These are phyloP conservation scores for Anastrepha obliqua DNA, from an alignment of 1,140 invertebrate species.

Conservation along the genomic window DNA sequence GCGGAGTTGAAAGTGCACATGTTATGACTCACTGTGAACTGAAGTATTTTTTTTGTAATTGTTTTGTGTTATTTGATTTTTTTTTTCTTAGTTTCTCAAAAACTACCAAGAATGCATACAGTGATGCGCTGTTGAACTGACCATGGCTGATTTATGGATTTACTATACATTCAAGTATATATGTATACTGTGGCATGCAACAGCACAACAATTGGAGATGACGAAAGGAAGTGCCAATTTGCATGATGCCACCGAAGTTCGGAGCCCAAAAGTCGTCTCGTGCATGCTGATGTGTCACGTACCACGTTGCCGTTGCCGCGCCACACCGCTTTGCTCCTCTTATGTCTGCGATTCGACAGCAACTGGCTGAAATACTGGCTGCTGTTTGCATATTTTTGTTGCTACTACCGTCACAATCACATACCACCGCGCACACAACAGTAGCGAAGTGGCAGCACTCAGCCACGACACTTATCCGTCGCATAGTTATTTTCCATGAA, in stretches of 20 bases:
- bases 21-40: not conserved
- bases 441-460: slow-evolving; percentile 39
- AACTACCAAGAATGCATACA: not conserved
- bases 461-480: slow-evolving; percentile 38
- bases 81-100: not conserved
- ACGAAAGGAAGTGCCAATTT: slow-evolving; percentile 38
- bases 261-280: not conserved
- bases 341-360: not conserved
- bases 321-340: not conserved
- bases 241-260: slow-evolving; percentile 29
- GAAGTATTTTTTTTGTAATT: not conserved
- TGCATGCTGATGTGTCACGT: slow-evolving; percentile 13
- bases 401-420: not conserved
- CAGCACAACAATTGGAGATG: not conserved
- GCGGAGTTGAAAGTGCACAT: slow-evolving; percentile 32
- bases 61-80: not conserved
- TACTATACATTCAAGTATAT: not conserved
- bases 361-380: not conserved
- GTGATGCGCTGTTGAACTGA: slow-evolving; percentile 47
- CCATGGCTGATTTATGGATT: slow-evolving; percentile 40
- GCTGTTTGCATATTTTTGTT: not conserved
- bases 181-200: not conserved
- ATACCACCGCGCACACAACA: not conserved
- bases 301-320: not conserved
- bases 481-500: slow-evolving; percentile 50